phyloP scores from a whole-genome alignment of 2,888 invertebrate species.

The Trypoxylon attenuatum region DNA sequence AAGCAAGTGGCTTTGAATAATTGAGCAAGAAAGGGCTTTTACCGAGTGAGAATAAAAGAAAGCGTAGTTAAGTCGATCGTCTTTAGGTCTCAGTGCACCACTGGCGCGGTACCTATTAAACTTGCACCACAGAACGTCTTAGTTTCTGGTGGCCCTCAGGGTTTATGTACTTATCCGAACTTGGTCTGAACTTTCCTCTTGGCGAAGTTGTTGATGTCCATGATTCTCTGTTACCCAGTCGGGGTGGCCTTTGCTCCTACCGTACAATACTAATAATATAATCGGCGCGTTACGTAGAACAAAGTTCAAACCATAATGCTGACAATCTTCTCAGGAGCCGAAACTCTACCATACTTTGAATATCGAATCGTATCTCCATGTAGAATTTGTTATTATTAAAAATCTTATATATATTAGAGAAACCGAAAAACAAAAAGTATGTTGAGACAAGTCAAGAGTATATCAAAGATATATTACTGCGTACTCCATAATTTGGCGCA shows the following conservation, averaged over 20 bases:
- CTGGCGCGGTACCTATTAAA: constrained; percentile 57
- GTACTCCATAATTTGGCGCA: constrained; percentile 43
- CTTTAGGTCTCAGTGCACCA: constrained; percentile 61
- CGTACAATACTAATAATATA: constrained; percentile 43
- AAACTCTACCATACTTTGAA: too few relatives aligned
- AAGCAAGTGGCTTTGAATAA: constrained; percentile 11
- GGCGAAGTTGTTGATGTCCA: constrained; percentile 45
- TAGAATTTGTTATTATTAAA: neutral
- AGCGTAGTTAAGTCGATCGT: constrained; percentile 64
- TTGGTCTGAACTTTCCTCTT: constrained; percentile 56
- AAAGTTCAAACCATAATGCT: constrained; percentile 15
- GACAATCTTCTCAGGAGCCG: neutral
- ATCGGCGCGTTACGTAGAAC: constrained; percentile 35
- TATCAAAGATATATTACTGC: neutral
- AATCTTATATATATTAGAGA: neutral
- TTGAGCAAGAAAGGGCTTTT: constrained; percentile 8
- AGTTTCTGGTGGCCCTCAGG: constrained; percentile 57
- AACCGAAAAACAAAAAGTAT: neutral
- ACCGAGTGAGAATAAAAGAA: constrained; percentile 32
- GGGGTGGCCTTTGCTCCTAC: constrained; percentile 20
- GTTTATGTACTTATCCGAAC: constrained; percentile 65
- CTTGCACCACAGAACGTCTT: constrained; percentile 64
- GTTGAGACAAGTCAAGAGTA: neutral
- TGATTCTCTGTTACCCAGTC: constrained; percentile 39
- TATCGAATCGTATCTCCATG: neutral